Base-by-base conservation (phyloP, 2,113 vertebrate genomes). In the Miniopterus natalensis region DNA sequence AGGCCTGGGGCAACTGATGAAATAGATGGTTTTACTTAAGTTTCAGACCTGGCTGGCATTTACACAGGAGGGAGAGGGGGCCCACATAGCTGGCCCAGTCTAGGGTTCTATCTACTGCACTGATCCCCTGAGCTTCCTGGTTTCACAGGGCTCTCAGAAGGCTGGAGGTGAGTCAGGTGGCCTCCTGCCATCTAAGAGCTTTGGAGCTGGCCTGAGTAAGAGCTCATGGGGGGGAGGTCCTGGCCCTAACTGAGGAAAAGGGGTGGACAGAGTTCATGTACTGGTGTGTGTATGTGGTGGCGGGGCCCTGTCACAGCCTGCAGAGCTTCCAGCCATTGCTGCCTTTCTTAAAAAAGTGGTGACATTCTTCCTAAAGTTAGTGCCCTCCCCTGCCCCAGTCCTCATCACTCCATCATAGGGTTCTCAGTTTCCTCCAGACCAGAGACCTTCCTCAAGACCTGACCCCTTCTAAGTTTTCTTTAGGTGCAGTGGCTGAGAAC, bases 401-500 rank as follows among this genome's bases (percentile, higher is more conserved):
- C 42, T 95, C 23, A 83, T 79, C 29, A 90, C 8, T 87, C 47
- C 31, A 36, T 31, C 18, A 51, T 77, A 73, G 57, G 36, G 40
- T 68, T 85, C 25, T 93, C 27, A 90, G 66, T 85, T 87, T 90
- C 40, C 7, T 36, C 42, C 13, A 85, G 45, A 79, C n/a, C 36
- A 93, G 73, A 92, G 91, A 66, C 21, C 27, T 65, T 70, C 23
- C 45, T 55, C 49, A 47, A 53, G 61, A 71, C 20, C 15, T 81
- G 70, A 79, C 40, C 55, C 61, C 25, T n/a, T 96, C 59, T 84
- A 79, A 84, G 45, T 84, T 55, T 89, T 90, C n/a, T 93, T 13
- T 70, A 86, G 7, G 40, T 73, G 8, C 71, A 42, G 27, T 93
- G 86, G 61, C 40, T 92, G 51, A 31, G 18, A 77, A 80, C 29